Evolutionary conservation across 2,888 invertebrate species (phyloP), one percentile per base, ranked within the genome.

Genomic region (Temnothorax ravouxi): DNA sequence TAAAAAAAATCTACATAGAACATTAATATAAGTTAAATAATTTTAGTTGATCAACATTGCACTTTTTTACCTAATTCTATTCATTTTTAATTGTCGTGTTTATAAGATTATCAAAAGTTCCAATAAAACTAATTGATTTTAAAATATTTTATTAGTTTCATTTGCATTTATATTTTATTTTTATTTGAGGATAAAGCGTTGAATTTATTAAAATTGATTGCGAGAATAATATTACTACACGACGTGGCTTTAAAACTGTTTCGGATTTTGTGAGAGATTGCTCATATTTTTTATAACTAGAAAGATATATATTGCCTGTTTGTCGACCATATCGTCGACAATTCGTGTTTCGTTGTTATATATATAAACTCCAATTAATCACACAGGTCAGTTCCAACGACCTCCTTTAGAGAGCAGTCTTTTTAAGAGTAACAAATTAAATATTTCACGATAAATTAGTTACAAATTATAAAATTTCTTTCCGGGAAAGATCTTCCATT

Each of bases 301-400:
- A 64, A 64, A 64, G 47, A 76, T 76, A 64, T 76, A 64, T 47
- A 76, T 64, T 18, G 34, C 47, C n/a, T 9, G 34, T 76, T 76
- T 76, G 64, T 62, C 61, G 47, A 62, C 34, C 50, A 38, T 75
- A 62, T 34, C 34, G 47, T 64, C 34, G 64, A 47, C 64, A 64
- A 64, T 76, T 64, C 21, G 50, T 76, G 50, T 76, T 64, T 76
- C 6, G 11, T 21, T 29, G 47, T 50, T 34, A 64, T 64, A 62
- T 64, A 62, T 74, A 64, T 34, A 38, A 44, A 15, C 21, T 64
- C 8, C 52, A 62, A 75, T 75, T 75, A 76, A 76, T 76, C 34
- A 76, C 50, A 76, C 34, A 64, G 56, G 62, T 62, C 64, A 64
- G 64, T 64, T 75, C 13, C 64, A 76, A 64, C 34, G 2, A 21